Percentiles rank a stretch among this genome's conserved stretches.
These are phyloP conservation scores for Ianthella basta DNA, from an alignment of 37 sponge, comb jelly and placozoan genomes.

Conservation along the genomic window DNA sequence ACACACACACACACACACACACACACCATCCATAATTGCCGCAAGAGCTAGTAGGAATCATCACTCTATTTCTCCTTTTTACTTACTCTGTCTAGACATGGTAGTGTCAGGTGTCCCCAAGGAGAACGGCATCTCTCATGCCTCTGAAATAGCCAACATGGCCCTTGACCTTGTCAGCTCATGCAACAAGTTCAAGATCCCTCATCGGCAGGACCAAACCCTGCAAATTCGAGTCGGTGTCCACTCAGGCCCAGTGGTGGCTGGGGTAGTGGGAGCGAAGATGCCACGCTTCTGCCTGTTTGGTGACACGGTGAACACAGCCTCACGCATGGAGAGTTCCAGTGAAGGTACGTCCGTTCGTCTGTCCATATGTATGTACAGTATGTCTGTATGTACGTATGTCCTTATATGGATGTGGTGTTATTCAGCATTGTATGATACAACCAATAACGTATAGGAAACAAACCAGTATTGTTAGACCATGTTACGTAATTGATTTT, in stretches of 20 bases:
- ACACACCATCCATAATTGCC: too few relatives aligned
- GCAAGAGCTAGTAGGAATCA: neutral
- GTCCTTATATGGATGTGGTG: neutral
- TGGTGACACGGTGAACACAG: constrained; percentile 95
- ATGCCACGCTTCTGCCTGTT: constrained; percentile 95
- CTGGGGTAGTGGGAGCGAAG: constrained; percentile 91
- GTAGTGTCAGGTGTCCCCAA: constrained; percentile 90
- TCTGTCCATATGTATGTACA: neutral
- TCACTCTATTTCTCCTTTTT: constrained; percentile 1
- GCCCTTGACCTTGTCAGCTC: constrained; percentile 73
- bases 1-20: constrained; percentile 23
- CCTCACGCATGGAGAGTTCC: constrained; percentile 87
- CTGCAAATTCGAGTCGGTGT: constrained; percentile 84
- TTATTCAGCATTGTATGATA: too few relatives aligned
- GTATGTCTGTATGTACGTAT: constrained; percentile 13
- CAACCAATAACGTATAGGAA: too few relatives aligned
- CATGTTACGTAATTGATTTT: too few relatives aligned
- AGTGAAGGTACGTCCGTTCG: constrained; percentile 70
- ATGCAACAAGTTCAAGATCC: constrained; percentile 74
- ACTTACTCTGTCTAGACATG: constrained; percentile 68
- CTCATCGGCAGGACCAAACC: constrained; percentile 64
- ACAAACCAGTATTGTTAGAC: too few relatives aligned
- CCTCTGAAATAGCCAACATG: constrained; percentile 91
- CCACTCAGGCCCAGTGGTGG: constrained; percentile 91
- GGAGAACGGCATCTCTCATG: constrained; percentile 79